Evolutionary conservation across 2,113 vertebrate species (phyloP).

Genomic region (Cynocephalus volans): DNA sequence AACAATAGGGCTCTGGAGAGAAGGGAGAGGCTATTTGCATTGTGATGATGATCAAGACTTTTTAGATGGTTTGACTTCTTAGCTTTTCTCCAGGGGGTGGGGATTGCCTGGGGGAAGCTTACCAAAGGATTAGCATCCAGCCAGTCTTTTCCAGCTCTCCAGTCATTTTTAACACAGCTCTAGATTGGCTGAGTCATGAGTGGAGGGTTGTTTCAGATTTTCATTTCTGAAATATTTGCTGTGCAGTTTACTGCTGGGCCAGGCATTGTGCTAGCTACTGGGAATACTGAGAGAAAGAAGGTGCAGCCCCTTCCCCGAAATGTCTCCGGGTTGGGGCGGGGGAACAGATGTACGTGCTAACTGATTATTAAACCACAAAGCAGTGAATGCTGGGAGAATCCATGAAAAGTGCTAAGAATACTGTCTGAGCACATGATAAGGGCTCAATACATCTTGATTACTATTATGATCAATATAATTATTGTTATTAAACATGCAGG

Average conservation of each 20-base stretch:
- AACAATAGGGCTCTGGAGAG: neutral
- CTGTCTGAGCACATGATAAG: conserved; percentile 66
- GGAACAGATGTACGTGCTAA: conserved; percentile 35
- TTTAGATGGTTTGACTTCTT: neutral
- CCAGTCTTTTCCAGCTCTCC: neutral
- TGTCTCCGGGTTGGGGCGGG: neutral
- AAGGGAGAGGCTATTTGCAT: neutral
- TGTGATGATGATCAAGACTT: neutral
- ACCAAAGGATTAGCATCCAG: neutral
- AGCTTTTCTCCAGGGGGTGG: neutral
- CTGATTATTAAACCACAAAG: neutral
- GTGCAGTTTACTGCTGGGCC: neutral
- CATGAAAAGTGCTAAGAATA: conserved; percentile 49
- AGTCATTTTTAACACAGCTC: neutral
- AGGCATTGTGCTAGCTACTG: neutral
- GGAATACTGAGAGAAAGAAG: neutral
- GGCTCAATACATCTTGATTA: conserved; percentile 67
- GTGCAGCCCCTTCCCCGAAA: neutral
- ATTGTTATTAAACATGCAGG: conserved; percentile 67
- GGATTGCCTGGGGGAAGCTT: too few species aligned
- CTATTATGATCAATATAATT: conserved; percentile 71
- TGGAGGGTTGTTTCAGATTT: neutral
- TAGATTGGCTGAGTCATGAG: conserved; percentile 42
- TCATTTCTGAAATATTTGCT: neutral
- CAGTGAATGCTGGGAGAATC: neutral